phyloP scores from a whole-genome alignment of 2,888 invertebrate genomes.

The Pherbina coryleti region DNA sequence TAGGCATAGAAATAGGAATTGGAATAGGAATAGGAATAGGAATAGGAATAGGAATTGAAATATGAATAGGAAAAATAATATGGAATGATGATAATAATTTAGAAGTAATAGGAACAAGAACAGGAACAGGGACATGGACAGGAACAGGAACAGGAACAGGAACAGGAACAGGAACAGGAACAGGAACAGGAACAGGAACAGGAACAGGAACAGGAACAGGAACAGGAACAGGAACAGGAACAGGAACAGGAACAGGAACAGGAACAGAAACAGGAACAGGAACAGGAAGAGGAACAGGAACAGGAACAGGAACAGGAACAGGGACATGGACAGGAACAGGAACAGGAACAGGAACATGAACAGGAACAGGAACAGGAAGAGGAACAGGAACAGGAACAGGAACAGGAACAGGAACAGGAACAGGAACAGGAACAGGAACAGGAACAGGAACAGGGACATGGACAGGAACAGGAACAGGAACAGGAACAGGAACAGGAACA shows the following conservation, averaged over 20 bases:
- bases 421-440: too few relatives aligned
- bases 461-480: too few relatives aligned
- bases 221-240: too few relatives aligned
- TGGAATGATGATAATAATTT: too few relatives aligned
- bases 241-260: too few relatives aligned
- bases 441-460: too few relatives aligned
- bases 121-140: not conserved
- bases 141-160: not conserved
- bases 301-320: too few relatives aligned
- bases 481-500: too few relatives aligned
- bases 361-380: not conserved
- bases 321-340: not conserved
- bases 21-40: not conserved
- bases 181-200: not conserved
- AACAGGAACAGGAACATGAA: not conserved
- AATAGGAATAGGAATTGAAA: too few relatives aligned
- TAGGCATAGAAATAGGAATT: not conserved
- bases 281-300: too few relatives aligned
- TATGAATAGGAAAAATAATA: not conserved
- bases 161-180: not conserved
- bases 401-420: too few relatives aligned
- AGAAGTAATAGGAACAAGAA: not conserved
- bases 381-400: not conserved
- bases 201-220: not conserved
- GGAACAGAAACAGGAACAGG: too few relatives aligned